phyloP scores from a whole-genome alignment of 2,797 vertebrate species.

The Enteromius unitaeniatus region DNA sequence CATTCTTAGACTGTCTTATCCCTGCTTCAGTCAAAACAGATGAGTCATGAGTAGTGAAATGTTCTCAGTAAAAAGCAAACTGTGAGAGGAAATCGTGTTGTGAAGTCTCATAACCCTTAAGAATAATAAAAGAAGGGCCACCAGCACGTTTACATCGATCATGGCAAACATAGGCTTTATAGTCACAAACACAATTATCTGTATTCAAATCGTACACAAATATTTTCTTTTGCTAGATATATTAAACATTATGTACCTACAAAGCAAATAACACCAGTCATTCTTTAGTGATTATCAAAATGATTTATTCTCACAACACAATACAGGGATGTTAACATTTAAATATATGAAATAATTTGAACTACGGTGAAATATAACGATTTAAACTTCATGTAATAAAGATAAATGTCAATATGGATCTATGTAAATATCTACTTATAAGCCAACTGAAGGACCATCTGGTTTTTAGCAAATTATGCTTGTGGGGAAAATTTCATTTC shows the following conservation, averaged over 20 bases:
- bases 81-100: neutral
- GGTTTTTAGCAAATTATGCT: neutral
- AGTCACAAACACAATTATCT: neutral
- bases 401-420: neutral
- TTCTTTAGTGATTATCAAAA: neutral
- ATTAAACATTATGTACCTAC: neutral
- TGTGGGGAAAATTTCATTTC: neutral
- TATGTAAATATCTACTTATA: neutral
- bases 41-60: neutral
- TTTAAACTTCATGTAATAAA: neutral
- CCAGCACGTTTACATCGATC: neutral
- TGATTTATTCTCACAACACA: neutral
- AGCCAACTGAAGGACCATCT: neutral
- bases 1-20: neutral
- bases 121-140: neutral
- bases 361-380: neutral
- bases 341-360: neutral
- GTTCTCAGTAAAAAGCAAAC: neutral
- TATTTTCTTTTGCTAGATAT: neutral
- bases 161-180: neutral
- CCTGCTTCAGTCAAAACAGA: neutral
- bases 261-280: neutral
- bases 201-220: neutral
- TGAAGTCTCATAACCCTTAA: neutral
- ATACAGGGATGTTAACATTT: conserved; percentile 2